These are phyloP conservation scores for Artibeus jamaicensis DNA, from an alignment of 2,797 vertebrate species.

Conservation along the genomic window DNA sequence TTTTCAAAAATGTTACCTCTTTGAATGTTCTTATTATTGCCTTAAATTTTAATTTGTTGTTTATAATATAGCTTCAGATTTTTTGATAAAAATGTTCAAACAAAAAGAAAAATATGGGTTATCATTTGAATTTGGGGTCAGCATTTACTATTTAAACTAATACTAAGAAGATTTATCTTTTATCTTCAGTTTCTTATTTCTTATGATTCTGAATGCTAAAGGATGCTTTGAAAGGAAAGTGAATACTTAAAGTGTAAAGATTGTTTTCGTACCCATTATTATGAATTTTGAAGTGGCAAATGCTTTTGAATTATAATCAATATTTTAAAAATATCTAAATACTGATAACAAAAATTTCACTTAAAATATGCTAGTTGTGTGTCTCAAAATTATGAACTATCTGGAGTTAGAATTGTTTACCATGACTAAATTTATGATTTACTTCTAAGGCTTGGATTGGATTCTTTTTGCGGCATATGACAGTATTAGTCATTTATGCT, in stretches of 20 bases:
- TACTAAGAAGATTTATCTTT: background rate
- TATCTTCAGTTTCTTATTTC: background rate
- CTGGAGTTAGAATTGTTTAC: background rate
- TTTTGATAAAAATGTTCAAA: background rate
- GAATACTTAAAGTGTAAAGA: background rate
- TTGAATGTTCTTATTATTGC: background rate
- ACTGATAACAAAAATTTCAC: background rate
- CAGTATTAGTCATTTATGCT: background rate
- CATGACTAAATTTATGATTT: background rate
- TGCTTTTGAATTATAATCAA: background rate
- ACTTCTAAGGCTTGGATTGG: background rate
- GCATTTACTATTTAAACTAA: background rate
- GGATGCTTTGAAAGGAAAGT: background rate
- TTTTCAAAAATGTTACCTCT: background rate
- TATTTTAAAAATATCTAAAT: background rate
- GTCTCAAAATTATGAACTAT: background rate
- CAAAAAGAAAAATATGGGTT: background rate
- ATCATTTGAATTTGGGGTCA: background rate
- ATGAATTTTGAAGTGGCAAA: background rate
- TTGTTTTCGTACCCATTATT: background rate
- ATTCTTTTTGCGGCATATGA: background rate
- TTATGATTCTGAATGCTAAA: background rate
- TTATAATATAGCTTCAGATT: background rate
- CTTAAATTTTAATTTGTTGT: background rate
- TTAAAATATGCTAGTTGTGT: background rate